phyloP scores from a whole-genome alignment of 2,888 invertebrate genomes.

The Synergus itoensis region DNA sequence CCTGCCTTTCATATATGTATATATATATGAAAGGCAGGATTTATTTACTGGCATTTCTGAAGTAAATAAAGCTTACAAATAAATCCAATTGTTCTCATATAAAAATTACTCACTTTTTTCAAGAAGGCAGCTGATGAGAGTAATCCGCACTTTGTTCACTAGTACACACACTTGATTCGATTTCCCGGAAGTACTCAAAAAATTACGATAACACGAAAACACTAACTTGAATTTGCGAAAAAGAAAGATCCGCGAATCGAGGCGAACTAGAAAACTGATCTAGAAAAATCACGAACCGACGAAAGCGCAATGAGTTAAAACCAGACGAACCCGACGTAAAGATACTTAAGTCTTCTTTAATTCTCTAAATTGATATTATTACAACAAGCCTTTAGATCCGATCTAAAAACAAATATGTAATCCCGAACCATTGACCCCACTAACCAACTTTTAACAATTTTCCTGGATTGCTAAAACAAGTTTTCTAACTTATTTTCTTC shows the following conservation, averaged over 20 bases:
- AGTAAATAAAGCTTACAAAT: background rate
- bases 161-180: constrained; percentile 42
- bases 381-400: background rate
- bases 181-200: background rate
- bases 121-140: constrained; percentile 57
- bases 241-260: constrained; percentile 35
- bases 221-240: background rate
- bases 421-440: background rate
- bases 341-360: background rate
- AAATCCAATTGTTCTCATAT: background rate
- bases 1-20: background rate
- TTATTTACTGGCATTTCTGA: too few species aligned
- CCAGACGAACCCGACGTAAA: background rate
- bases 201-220: background rate
- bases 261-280: constrained; percentile 18
- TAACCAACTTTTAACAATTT: background rate
- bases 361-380: background rate
- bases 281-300: background rate
- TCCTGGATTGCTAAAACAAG: background rate
- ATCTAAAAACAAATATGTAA: background rate
- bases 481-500: background rate
- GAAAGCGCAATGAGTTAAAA: background rate
- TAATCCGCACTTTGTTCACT: constrained; percentile 65
- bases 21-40: too few species aligned
- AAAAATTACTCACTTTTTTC: constrained; percentile 65